Conservation (phyloP, 2,797 vertebrate genomes). For the Acestrorhynchus altus region DNA sequence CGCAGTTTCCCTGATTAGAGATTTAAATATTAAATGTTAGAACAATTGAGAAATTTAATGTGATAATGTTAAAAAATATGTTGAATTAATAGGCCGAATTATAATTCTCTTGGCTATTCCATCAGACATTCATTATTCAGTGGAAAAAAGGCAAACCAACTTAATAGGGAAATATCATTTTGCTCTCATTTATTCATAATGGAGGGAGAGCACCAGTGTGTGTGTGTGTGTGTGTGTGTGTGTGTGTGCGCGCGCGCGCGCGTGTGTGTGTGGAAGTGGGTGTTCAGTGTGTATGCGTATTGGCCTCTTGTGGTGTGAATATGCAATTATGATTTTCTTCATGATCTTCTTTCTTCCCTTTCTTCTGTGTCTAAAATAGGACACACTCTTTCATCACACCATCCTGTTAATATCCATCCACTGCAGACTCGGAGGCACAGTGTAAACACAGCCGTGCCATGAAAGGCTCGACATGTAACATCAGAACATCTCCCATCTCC, state of each 20-base stretch:
- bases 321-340: constrained; percentile 41
- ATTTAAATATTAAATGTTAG: constrained; percentile 61
- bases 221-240: constrained; percentile 16
- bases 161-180: constrained; percentile 62
- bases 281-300: constrained; percentile 36
- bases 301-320: constrained; percentile 51
- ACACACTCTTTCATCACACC: constrained; percentile 57
- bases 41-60: constrained; percentile 63
- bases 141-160: constrained; percentile 58
- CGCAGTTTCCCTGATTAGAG: constrained; percentile 54
- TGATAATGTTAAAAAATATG: constrained; percentile 57
- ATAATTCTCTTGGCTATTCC: constrained; percentile 59
- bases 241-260: constrained; percentile 8
- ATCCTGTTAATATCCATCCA: constrained; percentile 70
- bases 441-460: not conserved
- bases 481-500: not conserved
- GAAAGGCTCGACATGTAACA: not conserved
- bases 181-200: constrained; percentile 60
- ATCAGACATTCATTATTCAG: constrained; percentile 65
- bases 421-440: constrained; percentile 10
- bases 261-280: constrained; percentile 40
- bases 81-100: constrained; percentile 60
- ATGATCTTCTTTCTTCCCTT: constrained; percentile 13
- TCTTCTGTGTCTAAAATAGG: constrained; percentile 19
- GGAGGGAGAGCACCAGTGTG: constrained; percentile 35